Evolutionary conservation across 2,888 invertebrate genomes (phyloP).

Genomic region (Rotaria socialis): DNA sequence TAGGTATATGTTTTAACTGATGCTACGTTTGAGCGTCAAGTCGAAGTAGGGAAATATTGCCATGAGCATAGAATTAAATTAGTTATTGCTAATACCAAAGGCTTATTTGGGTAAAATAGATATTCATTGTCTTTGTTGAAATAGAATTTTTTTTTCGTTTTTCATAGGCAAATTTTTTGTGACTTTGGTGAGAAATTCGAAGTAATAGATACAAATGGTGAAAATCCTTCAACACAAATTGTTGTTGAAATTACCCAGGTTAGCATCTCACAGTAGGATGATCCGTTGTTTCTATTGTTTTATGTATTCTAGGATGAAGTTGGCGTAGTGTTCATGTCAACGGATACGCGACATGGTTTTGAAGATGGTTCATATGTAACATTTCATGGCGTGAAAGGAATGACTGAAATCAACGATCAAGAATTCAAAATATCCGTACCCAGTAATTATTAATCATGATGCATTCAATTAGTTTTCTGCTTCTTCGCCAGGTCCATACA

Average conservation of each 20-base stretch:
- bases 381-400: constrained; percentile 89
- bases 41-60: constrained; percentile 60
- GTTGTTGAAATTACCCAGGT: not conserved
- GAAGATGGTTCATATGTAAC: constrained; percentile 94
- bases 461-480: not conserved
- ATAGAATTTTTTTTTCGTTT: too few relatives aligned
- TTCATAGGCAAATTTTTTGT: constrained; percentile 75
- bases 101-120: constrained; percentile 71
- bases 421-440: constrained; percentile 66
- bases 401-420: constrained; percentile 85
- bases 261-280: not conserved
- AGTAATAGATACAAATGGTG: constrained; percentile 83
- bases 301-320: constrained; percentile 61
- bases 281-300: not conserved
- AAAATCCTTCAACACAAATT: constrained; percentile 61
- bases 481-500: constrained; percentile 70
- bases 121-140: not conserved
- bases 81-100: constrained; percentile 81
- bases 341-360: constrained; percentile 89
- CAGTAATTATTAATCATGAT: constrained; percentile 69
- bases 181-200: constrained; percentile 87
- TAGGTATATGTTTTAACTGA: constrained; percentile 41
- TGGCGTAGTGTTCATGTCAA: constrained; percentile 86
- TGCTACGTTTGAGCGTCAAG: constrained; percentile 30
- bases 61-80: constrained; percentile 77